A percentile compares a stretch with the other conserved stretches of the same genome.
Evolutionary conservation across 2,888 invertebrate genomes (phyloP).

Genomic region (Neelides folsomi): DNA sequence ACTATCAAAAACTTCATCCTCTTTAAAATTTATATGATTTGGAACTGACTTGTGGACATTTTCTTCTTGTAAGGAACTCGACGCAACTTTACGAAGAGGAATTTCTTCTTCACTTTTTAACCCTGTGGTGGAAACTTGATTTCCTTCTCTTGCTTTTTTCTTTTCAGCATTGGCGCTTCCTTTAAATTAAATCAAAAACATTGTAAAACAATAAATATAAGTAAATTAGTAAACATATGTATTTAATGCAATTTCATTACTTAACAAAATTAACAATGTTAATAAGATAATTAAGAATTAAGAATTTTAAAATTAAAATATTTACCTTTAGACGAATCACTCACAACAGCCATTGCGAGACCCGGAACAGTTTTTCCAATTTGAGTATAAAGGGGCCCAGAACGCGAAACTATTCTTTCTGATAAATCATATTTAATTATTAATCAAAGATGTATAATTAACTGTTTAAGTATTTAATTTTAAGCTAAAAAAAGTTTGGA

Average conservation of each 20-base stretch:
- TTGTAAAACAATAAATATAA: no score
- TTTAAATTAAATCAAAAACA: no score
- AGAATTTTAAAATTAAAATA: not conserved
- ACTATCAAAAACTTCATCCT: not conserved
- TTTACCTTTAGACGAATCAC: conserved; percentile 8
- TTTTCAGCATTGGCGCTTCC: not conserved
- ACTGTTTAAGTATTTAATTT: no score
- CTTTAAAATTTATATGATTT: no score
- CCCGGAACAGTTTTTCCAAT: conserved; percentile 28
- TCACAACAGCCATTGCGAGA: conserved; percentile 26
- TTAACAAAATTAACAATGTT: not conserved
- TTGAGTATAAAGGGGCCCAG: conserved; percentile 20
- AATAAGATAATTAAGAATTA: not conserved
- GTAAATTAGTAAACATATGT: no score
- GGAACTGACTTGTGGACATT: no score
- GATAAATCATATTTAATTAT: not conserved
- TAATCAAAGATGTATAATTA: no score
- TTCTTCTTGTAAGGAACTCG: no score
- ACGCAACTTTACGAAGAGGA: not conserved
- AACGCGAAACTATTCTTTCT: conserved; percentile 2
- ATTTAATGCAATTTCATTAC: not conserved
- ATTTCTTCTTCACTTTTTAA: not conserved
- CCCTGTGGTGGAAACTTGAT: conserved; percentile 10
- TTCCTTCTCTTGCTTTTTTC: conserved; percentile 20
- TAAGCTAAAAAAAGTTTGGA: no score